These are phyloP conservation scores for Aphelenchoides fujianensis DNA, from an alignment of 1,140 invertebrate genomes.

Conservation along the genomic window DNA sequence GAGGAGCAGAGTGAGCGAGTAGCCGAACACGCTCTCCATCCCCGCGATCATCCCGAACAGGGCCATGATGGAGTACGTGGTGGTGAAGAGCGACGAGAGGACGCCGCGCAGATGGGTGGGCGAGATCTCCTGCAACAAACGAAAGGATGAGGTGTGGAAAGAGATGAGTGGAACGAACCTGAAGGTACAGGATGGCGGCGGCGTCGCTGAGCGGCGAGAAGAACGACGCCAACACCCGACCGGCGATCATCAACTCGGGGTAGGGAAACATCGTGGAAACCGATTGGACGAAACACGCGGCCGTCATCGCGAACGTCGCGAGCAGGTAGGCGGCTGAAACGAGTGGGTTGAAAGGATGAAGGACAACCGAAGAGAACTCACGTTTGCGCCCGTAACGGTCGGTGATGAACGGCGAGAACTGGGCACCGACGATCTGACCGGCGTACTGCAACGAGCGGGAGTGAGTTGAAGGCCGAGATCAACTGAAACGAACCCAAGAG, in stretches of 20 bases:
- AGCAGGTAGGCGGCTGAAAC: slow-evolving; percentile 52
- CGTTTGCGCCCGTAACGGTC: slow-evolving; percentile 56
- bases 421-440: slow-evolving; percentile 53
- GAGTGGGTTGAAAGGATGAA: slow-evolving; percentile 13
- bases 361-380: slow-evolving; percentile 18
- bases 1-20: slow-evolving; percentile 51
- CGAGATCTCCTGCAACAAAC: slow-evolving; percentile 57
- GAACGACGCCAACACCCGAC: slow-evolving; percentile 53
- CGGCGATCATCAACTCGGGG: slow-evolving; percentile 52
- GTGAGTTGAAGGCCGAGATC: slow-evolving; percentile 10
- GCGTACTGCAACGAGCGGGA: slow-evolving; percentile 58
- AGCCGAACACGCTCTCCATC: slow-evolving; percentile 44
- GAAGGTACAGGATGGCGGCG: slow-evolving; percentile 54
- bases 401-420: slow-evolving; percentile 54
- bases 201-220: slow-evolving; percentile 58
- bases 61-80: slow-evolving; percentile 56
- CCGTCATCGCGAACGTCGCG: slow-evolving; percentile 53
- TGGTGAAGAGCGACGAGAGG: slow-evolving; percentile 52
- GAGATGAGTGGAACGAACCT: slow-evolving; percentile 36
- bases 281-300: slow-evolving; percentile 50
- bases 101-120: slow-evolving; percentile 55
- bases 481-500: slow-evolving; percentile 19
- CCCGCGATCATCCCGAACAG: slow-evolving; percentile 56
- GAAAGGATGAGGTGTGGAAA: slow-evolving; percentile 1
- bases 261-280: slow-evolving; percentile 50